A percentile compares a stretch with the other conserved stretches of the same genome.
phyloP scores from a whole-genome alignment of 2,797 vertebrate genomes.

The Manis javanica region DNA sequence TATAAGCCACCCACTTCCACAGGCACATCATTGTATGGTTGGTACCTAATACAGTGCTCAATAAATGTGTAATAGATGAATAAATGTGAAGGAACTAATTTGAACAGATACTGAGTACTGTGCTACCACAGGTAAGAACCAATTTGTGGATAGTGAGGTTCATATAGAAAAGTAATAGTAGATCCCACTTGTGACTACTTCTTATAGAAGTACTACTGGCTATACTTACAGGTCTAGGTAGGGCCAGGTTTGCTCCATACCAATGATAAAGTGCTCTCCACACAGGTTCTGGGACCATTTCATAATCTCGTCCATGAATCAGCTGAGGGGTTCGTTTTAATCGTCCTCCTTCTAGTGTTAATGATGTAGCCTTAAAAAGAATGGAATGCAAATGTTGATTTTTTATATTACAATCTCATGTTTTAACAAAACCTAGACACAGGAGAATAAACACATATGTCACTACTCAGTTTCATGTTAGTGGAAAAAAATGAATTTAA shows the following conservation, averaged over 20 bases:
- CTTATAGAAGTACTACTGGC: neutral
- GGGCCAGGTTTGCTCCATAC: slow-evolving; percentile 98
- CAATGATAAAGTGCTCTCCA: slow-evolving; percentile 99
- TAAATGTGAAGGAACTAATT: slow-evolving; percentile 5
- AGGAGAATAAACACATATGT: slow-evolving; percentile 40
- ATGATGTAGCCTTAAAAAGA: slow-evolving; percentile 92
- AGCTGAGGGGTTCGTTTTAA: slow-evolving; percentile 92
- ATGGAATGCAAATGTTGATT: neutral
- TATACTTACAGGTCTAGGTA: slow-evolving; percentile 96
- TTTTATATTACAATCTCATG: slow-evolving; percentile 38
- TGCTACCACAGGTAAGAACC: neutral
- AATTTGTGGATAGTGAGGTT: slow-evolving; percentile 13
- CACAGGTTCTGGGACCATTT: slow-evolving; percentile 97
- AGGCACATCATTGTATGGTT: neutral
- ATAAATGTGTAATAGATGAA: slow-evolving; percentile 51
- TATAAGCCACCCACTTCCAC: neutral
- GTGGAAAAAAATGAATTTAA: neutral
- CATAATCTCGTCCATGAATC: slow-evolving; percentile 92
- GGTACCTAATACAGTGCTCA: neutral
- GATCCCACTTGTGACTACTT: neutral
- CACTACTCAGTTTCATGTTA: slow-evolving; percentile 33
- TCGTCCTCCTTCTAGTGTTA: slow-evolving; percentile 97
- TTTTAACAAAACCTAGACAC: slow-evolving; percentile 54
- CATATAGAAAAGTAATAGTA: neutral
- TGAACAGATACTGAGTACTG: slow-evolving; percentile 5